Evolutionary conservation across 2,113 vertebrate genomes (phyloP).

Genomic region (Bambusicola thoracicus): DNA sequence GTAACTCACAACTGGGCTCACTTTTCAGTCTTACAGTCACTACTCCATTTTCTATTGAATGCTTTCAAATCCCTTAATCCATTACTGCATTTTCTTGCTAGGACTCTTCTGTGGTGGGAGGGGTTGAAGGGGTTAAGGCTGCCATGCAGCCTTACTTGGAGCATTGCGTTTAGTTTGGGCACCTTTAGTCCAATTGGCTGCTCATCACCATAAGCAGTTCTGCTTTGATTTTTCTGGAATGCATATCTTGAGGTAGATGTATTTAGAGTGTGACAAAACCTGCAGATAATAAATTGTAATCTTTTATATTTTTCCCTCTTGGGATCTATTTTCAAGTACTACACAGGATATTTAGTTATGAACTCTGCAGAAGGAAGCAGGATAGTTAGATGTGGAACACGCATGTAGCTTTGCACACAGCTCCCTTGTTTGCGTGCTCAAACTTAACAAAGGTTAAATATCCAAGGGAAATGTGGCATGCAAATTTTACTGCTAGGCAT

Average conservation of each 20-base stretch:
- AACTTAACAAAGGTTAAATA: not conserved
- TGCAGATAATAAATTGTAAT: conserved; percentile 20
- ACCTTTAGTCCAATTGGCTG: not conserved
- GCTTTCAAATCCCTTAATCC: not conserved
- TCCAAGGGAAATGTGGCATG: not conserved
- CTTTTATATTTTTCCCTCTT: not conserved
- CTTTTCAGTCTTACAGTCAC: not conserved
- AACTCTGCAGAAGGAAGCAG: conserved; percentile 14
- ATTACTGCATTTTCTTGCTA: not conserved
- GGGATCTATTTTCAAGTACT: conserved; percentile 5
- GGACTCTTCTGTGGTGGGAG: not conserved
- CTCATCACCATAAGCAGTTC: not conserved
- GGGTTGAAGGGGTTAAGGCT: not conserved
- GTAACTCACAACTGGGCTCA: not conserved
- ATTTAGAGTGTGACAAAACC: not conserved
- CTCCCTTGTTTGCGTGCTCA: not conserved
- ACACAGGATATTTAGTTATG: not conserved
- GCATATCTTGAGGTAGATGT: not conserved
- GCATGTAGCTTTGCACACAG: not conserved
- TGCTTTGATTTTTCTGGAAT: conserved; percentile 27
- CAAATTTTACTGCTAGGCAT: not conserved
- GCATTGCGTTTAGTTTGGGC: too few relatives aligned
- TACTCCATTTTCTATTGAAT: not conserved
- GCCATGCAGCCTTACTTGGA: too few relatives aligned
- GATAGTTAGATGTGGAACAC: not conserved